phyloP scores from a whole-genome alignment of 2,888 invertebrate species.

The Sericinus montela region DNA sequence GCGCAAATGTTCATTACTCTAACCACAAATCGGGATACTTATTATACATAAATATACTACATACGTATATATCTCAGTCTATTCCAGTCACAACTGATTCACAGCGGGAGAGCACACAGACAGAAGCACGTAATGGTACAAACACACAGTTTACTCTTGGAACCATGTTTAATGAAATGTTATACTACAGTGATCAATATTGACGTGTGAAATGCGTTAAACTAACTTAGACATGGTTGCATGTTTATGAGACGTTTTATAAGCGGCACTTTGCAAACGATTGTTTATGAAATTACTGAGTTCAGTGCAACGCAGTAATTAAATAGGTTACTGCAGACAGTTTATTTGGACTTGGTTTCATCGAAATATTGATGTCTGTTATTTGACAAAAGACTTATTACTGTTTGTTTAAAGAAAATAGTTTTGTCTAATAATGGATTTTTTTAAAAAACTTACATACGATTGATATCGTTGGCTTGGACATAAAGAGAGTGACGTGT shows the following conservation, averaged over 20 bases:
- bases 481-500: no score
- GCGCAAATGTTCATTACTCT: neutral
- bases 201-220: conserved; percentile 8
- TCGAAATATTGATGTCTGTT: no score
- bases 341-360: neutral
- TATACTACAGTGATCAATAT: conserved; percentile 15
- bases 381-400: no score
- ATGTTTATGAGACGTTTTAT: conserved; percentile 16
- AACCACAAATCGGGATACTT: neutral
- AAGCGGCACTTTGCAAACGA: neutral
- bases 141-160: conserved; percentile 32
- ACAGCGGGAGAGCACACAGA: conserved; percentile 47
- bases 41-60: neutral
- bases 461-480: no score
- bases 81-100: conserved; percentile 50
- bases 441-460: no score
- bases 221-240: conserved; percentile 27
- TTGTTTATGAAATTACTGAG: conserved; percentile 4
- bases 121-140: conserved; percentile 24
- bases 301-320: neutral
- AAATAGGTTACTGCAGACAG: neutral
- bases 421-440: no score
- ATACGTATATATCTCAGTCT: conserved; percentile 23
- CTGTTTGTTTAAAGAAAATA: no score
- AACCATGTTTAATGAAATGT: conserved; percentile 36